Percentiles rank a stretch among this genome's conserved stretches.
Conservation (phyloP, 2,113 vertebrate species). For the Antigone vipio region DNA sequence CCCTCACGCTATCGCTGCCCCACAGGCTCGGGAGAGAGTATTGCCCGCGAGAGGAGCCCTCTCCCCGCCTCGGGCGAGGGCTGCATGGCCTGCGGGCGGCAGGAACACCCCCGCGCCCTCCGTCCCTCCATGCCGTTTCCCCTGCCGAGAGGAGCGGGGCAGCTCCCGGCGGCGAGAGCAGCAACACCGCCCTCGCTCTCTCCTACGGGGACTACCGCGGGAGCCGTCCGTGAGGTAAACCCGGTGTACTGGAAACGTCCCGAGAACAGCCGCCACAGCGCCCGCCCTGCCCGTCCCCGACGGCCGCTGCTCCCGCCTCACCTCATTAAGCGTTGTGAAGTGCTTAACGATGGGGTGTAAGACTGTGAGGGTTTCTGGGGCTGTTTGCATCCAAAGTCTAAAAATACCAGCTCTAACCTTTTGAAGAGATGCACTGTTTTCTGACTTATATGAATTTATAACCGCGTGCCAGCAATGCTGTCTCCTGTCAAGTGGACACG, state of each 20-base stretch:
- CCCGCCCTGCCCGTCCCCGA: background rate
- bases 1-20: background rate
- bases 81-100: background rate
- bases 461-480: background rate
- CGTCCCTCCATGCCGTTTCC: too few relatives aligned
- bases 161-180: too few relatives aligned
- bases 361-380: background rate
- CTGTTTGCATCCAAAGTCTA: background rate
- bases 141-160: background rate
- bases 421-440: rapidly evolving
- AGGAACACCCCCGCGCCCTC: background rate
- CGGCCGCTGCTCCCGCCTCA: background rate
- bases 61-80: background rate
- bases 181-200: background rate
- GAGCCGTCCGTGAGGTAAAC: background rate
- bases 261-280: rapidly evolving
- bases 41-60: background rate
- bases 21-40: too few relatives aligned
- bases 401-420: background rate
- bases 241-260: rapidly evolving
- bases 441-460: rapidly evolving
- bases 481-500: rapidly evolving
- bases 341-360: rapidly evolving
- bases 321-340: background rate
- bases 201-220: background rate